Base-by-base conservation (phyloP, 2,888 invertebrate species). In the Copidosoma aretas region DNA sequence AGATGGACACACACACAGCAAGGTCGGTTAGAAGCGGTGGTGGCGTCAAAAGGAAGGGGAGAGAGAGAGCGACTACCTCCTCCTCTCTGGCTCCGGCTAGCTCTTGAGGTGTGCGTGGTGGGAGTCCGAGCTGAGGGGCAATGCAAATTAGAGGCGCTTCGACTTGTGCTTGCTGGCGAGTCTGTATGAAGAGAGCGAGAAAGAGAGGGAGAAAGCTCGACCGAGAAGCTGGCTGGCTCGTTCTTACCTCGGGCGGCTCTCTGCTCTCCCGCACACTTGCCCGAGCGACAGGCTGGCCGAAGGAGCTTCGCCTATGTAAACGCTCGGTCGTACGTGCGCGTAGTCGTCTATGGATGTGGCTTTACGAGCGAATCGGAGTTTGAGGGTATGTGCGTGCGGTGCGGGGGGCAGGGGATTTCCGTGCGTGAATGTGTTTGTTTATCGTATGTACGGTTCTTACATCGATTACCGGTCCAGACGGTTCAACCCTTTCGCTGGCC, bases 61-160 rank as follows among this genome's bases (percentile, higher is more conserved):
- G n/a, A n/a, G n/a, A n/a, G 32, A 32, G 32, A 32, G 32, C 3
- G 32, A 32, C 32, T 32, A 32, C 32, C 32, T 32, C 32, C 32
- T 71, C 51, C 70, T 66, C 73, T 74, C 73, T 69, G 75, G 72
- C 70, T 72, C 65, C 60, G 60, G 63, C 70, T 25, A 46, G 67
- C 69, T 75, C 74, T 58, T 71, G 74, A 68, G 71, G 52, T 70
- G 61, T 70, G 68, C 70, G 68, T 71, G 58, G 73, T 73, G 59
- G 75, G 79, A 78, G 78, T 77, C 78, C 77, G 76, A 79, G 80
- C 78, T 39, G 25, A 82, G 82, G 82, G 82, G 83, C n/a, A 82
- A 82, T 83, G 83, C 82, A 83, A 83, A 83, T 83, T 83, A 82
- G 81, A 82, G 81, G 81, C 80, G 81, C 79, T 32, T 32, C 32